A percentile compares a stretch with the other conserved stretches of the same genome.
phyloP scores from a whole-genome alignment of 2,888 invertebrate genomes.

The Thymelicus acteon region DNA sequence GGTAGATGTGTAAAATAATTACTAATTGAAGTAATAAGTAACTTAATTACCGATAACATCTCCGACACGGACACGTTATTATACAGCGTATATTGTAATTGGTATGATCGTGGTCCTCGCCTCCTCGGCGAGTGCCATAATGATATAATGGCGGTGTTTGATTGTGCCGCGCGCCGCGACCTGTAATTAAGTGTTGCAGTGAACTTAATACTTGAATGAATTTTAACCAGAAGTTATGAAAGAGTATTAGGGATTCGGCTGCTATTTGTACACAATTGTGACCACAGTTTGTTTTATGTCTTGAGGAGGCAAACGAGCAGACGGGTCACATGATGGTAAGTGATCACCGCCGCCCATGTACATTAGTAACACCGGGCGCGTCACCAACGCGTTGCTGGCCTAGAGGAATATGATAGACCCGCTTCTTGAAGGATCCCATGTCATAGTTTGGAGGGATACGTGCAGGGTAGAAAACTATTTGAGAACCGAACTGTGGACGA shows the following conservation, averaged over 20 bases:
- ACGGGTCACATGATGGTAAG: no score
- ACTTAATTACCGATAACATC: slow-evolving; percentile 15
- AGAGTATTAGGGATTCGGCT: background rate
- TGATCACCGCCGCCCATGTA: no score
- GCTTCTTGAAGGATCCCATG: no score
- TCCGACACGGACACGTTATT: slow-evolving; percentile 17
- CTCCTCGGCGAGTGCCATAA: slow-evolving; percentile 7
- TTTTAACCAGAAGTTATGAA: slow-evolving; percentile 1
- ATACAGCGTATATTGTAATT: slow-evolving; percentile 13
- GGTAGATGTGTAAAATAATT: background rate
- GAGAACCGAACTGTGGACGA: no score
- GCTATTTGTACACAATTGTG: background rate
- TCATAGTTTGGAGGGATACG: no score
- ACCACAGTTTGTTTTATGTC: no score
- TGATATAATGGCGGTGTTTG: slow-evolving; percentile 14
- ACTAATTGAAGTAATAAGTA: slow-evolving; percentile 6
- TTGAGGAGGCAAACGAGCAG: no score
- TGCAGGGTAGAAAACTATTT: no score
- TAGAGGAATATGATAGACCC: no score
- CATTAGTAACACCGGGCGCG: no score
- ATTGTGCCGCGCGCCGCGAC: background rate
- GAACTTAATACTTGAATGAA: background rate
- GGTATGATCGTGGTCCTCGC: slow-evolving; percentile 8
- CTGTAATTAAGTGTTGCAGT: background rate
- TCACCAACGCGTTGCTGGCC: no score